Evolutionary conservation across 2,113 vertebrate species (phyloP), one percentile per base, ranked within the genome.

Genomic region (Vulpes vulpes): DNA sequence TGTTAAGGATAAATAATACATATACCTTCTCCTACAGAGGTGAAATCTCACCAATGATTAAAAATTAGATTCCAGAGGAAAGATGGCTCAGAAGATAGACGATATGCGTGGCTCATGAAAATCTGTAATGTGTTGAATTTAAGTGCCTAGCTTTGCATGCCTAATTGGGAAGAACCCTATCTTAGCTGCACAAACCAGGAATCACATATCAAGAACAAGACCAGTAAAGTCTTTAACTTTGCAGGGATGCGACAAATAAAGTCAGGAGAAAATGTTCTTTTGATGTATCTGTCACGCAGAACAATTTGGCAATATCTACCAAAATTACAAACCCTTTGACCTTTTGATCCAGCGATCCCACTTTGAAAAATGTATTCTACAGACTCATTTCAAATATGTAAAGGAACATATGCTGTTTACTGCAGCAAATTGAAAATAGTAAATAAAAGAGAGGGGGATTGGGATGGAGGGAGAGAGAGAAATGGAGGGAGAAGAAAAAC

Each of bases 21-120:
- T 35, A n/a, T 2, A 35, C 49, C 32, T 79, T 95, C 74, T 80
- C 25, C 76, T 62, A 49, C n/a, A 74, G 84, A 97, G 81, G 55
- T n/a, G 55, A 84, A 82, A 93, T 80, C 91, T 96, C 84, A 87
- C 16, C 59, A 71, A 59, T 62, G 73, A 96, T 89, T 82, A 91
- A 92, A 94, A 82, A 85, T 85, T 71, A 93, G 65, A 83, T 73
- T 65, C 74, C 78, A 93, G 62, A 92, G 78, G 32, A 53, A 57
- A 79, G 59, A 91, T 53, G 35, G 38, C 32, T 64, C 60, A 9
- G 38, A n/a, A 62, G 38, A 27, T 16, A 89, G 30, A 65, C 0
- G 2, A 27, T 2, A 8, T 38, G 53, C 17, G 7, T 5, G 30
- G 38, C 25, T 95, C 53, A 65, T 1, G 17, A 35, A 88, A 23